Evolutionary conservation across 2,113 vertebrate species (phyloP).

Genomic region (Mus spicilegus): DNA sequence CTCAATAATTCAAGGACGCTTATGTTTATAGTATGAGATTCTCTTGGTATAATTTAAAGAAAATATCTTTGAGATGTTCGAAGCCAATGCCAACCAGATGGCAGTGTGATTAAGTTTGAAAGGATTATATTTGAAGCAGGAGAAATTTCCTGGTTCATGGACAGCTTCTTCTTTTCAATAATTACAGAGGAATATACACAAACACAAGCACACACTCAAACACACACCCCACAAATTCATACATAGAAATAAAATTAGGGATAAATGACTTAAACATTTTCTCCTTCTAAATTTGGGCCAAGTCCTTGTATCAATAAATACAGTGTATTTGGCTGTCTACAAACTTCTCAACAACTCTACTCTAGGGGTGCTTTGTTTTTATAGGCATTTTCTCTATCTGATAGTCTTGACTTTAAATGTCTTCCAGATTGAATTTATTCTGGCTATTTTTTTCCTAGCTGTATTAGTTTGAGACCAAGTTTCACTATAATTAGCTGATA

Average conservation of each 20-base stretch:
- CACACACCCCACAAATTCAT: not conserved
- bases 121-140: conserved; percentile 65
- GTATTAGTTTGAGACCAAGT: not conserved
- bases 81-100: conserved; percentile 39
- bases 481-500: conserved; percentile 8
- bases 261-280: not conserved
- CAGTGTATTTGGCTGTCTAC: not conserved
- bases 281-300: conserved; percentile 39
- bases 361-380: not conserved
- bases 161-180: conserved; percentile 52
- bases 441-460: not conserved
- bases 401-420: conserved; percentile 2
- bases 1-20: conserved; percentile 37
- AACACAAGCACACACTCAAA: not conserved
- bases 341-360: conserved; percentile 24
- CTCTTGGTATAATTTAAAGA: conserved; percentile 44
- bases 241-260: not conserved
- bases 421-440: conserved; percentile 20
- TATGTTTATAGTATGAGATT: not conserved
- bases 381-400: not conserved
- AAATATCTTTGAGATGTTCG: conserved; percentile 50
- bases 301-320: conserved; percentile 47
- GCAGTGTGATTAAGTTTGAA: conserved; percentile 69
- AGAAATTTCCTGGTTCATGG: conserved; percentile 51
- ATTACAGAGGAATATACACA: not conserved